Evolutionary conservation across 2,797 vertebrate species (phyloP), one percentile per base, ranked within the genome.

Genomic region (Hippocampus kuda): DNA sequence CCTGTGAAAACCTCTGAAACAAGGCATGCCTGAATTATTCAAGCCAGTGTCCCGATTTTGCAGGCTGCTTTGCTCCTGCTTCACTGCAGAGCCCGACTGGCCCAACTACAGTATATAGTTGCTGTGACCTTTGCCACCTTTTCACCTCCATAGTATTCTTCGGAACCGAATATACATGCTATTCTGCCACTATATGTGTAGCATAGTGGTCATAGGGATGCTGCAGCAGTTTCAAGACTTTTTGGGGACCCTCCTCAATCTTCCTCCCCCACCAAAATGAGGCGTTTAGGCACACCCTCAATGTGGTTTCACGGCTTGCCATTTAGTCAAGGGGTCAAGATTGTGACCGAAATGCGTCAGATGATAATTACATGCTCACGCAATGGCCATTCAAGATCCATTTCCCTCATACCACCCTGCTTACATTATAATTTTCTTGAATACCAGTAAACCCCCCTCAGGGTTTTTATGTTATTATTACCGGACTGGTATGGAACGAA

Each of bases 1-100:
- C 83, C 85, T 87, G 88, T 87, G 87, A 91, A 89, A 89, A 87
- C 81, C 83, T 77, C 87, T 78, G 81, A 88, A 89, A 91, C 87
- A 86, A 89, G 86, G 80, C 84, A 80, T 77, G 0, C 70, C 84
- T 86, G 85, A 87, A 90, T 89, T 88, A 89, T 90, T 90, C 85
- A 89, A 86, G 73, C 76, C 81, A 76, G 73, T 76, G 85, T 82
- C 87, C 85, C 41, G 68, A 65, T 83, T 87, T 81, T 79, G 69
- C 71, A 72, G 80, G 67, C 80, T 73, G 72, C 67, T 70, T 75
- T 66, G 8, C 73, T 68, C 76, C 78, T 72, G 78, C 64, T 73
- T 69, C 70, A 63, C 77, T 71, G 77, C 72, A 72, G 66, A 74
- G 68, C 73, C 41, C 20, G 61, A 72, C 81, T 75, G 78, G 70